Base-by-base conservation (phyloP, 2,888 invertebrate genomes). In the Coleophora deauratella region DNA sequence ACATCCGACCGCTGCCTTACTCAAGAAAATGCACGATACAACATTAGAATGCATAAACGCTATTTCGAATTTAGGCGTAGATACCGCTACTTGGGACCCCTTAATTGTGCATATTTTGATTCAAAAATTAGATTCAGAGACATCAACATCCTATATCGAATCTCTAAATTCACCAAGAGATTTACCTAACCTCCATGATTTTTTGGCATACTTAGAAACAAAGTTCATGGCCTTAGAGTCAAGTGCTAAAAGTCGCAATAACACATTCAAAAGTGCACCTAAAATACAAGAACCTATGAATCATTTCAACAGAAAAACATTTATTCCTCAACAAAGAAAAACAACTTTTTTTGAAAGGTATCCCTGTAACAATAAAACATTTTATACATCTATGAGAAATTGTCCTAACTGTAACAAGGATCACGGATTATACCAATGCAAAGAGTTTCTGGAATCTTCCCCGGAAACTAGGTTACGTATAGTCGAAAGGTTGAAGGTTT, bases 21-120 rank as follows among this genome's bases (percentile, higher is more conserved):
- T 51, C 1, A 50, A 45, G 12, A 46, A 41, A 27, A 40, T 48
- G 33, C 46, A 49, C 39, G 51, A 51, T 35, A 35, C 40, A n/a
- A 46, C 44, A 2, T 40, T 13, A 2, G 44, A 49, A 43, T 44
- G 48, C 33, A 12, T 50, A 11, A 49, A 45, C 28, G 52, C 41
- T 2, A 11, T 51, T 0, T 3, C 27, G 1, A 50, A 48, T 35
- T 40, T 52, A 6, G 44, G 45, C 7, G 8, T 50, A 2, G 46
- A 52, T 13, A 41, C 30, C 7, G 12, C 43, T n/a, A 41, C 43
- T 0, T 52, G 53, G 50, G 52, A 40, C 31, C 40, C 40, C 1
- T 15, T 40, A n/a, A 21, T 40, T 10, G 40, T 40, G 9, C 35
- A 40, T 30, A 4, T 40, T 2, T 9, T 40, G 28, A 35, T 11